Percentiles rank a stretch among this genome's conserved stretches.
These are phyloP conservation scores for Opisthograptis luteolata DNA, from an alignment of 2,888 invertebrate species.

Conservation along the genomic window DNA sequence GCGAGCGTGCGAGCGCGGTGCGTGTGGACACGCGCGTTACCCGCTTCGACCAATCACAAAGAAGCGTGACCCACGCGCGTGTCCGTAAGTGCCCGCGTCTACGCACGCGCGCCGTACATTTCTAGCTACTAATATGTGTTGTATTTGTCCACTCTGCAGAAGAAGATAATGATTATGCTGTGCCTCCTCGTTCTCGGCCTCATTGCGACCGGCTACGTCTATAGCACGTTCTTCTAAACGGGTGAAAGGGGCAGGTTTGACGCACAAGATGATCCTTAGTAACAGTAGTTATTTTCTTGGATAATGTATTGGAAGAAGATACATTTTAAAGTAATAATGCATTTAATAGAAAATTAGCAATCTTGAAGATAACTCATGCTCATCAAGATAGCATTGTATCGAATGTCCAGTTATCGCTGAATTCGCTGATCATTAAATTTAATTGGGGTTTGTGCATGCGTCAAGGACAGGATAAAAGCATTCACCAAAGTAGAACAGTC, in stretches of 20 bases:
- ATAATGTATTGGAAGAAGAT: slow-evolving; percentile 15
- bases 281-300: slow-evolving; percentile 47
- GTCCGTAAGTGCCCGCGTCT: slow-evolving; percentile 32
- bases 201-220: slow-evolving; percentile 85
- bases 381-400: slow-evolving; percentile 23
- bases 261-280: slow-evolving; percentile 53
- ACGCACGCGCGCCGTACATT: slow-evolving; percentile 59
- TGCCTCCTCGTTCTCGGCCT: slow-evolving; percentile 92
- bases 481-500: slow-evolving; percentile 29
- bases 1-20: slow-evolving; percentile 53
- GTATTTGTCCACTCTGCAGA: slow-evolving; percentile 88
- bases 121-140: slow-evolving; percentile 74
- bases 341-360: slow-evolving; percentile 20
- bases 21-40: slow-evolving; percentile 22
- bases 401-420: slow-evolving; percentile 33
- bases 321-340: slow-evolving; percentile 29
- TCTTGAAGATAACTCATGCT: slow-evolving; percentile 39
- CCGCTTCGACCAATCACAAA: slow-evolving; percentile 14
- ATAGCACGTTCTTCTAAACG: slow-evolving; percentile 81
- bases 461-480: slow-evolving; percentile 34
- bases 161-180: slow-evolving; percentile 97
- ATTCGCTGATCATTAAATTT: slow-evolving; percentile 11
- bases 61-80: slow-evolving; percentile 2
- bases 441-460: slow-evolving; percentile 63
- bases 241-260: slow-evolving; percentile 79